Conservation (phyloP, 1,140 invertebrate species). For the Microplitis demolitor region DNA sequence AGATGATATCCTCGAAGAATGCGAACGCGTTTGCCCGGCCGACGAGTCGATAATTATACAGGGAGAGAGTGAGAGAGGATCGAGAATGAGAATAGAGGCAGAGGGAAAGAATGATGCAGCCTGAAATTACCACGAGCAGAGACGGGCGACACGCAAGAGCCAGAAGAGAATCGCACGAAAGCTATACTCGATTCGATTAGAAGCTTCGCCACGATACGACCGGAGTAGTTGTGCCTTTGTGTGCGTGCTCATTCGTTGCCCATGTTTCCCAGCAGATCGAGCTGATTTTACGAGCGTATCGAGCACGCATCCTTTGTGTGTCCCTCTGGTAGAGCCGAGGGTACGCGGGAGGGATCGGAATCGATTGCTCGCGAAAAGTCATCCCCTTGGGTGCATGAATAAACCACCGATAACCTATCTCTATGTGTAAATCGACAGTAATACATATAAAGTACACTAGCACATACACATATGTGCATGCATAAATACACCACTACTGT, state of each 20-base stretch:
- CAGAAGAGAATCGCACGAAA: slow-evolving; percentile 8
- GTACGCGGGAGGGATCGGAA: background rate
- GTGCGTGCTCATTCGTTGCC: background rate
- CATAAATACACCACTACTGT: background rate
- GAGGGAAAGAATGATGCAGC: background rate
- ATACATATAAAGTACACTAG: background rate
- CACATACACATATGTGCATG: background rate
- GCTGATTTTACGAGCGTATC: background rate
- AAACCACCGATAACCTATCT: slow-evolving; percentile 21
- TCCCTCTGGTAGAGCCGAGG: background rate
- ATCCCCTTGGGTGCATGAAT: slow-evolving; percentile 12
- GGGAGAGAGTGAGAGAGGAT: background rate
- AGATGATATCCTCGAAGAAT: slow-evolving; percentile 17
- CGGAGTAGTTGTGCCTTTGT: background rate
- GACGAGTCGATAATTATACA: slow-evolving; percentile 23
- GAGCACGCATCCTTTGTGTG: background rate
- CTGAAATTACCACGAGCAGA: slow-evolving; percentile 15
- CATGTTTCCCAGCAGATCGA: background rate
- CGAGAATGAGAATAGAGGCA: background rate
- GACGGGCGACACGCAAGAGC: slow-evolving; percentile 8
- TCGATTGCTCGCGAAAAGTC: slow-evolving; percentile 21
- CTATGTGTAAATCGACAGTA: background rate
- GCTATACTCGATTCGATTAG: slow-evolving; percentile 13
- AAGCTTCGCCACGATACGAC: background rate
- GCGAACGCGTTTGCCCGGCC: background rate